Percentiles rank a stretch among this genome's conserved stretches.
Conservation (phyloP, 2,113 vertebrate genomes). For the Hydrochoerus hydrochaeris region DNA sequence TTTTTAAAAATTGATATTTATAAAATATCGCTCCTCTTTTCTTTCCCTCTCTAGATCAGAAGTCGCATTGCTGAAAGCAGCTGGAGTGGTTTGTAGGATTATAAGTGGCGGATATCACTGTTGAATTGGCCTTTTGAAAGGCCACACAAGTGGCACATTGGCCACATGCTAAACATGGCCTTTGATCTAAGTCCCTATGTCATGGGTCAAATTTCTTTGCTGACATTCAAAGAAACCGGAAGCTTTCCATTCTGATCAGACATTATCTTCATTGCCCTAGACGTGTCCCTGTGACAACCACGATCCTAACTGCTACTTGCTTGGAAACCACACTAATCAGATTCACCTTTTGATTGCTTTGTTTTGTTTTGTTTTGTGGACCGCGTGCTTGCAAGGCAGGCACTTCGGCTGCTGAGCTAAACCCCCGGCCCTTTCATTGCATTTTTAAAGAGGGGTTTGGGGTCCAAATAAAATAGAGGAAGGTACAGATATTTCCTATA, state of each 20-base stretch:
- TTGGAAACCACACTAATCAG: not conserved
- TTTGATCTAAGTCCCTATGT: not conserved
- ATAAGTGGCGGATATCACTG: not conserved
- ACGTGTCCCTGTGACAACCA: conserved; percentile 18
- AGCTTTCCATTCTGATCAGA: not conserved
- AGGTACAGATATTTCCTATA: not conserved
- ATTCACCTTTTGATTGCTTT: not conserved
- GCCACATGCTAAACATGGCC: conserved; percentile 49
- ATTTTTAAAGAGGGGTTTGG: not conserved
- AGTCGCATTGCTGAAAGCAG: conserved; percentile 61
- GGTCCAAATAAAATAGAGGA: not conserved
- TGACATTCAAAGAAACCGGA: conserved; percentile 45
- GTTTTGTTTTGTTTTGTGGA: not conserved
- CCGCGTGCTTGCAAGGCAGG: too few relatives aligned
- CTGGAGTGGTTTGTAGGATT: conserved; percentile 58
- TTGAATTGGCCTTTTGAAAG: conserved; percentile 42
- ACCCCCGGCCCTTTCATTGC: too few relatives aligned
- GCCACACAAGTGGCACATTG: not conserved
- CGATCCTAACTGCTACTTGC: not conserved
- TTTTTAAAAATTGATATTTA: conserved; percentile 80
- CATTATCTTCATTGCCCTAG: not conserved
- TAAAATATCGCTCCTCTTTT: conserved; percentile 66
- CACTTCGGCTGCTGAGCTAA: too few relatives aligned
- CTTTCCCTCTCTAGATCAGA: conserved; percentile 9
- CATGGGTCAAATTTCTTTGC: conserved; percentile 45